These are phyloP conservation scores for Pseudorhiza aurosa DNA, from an alignment of 30 jellyfish, hydroid and myxozoan genomes.

Conservation along the genomic window DNA sequence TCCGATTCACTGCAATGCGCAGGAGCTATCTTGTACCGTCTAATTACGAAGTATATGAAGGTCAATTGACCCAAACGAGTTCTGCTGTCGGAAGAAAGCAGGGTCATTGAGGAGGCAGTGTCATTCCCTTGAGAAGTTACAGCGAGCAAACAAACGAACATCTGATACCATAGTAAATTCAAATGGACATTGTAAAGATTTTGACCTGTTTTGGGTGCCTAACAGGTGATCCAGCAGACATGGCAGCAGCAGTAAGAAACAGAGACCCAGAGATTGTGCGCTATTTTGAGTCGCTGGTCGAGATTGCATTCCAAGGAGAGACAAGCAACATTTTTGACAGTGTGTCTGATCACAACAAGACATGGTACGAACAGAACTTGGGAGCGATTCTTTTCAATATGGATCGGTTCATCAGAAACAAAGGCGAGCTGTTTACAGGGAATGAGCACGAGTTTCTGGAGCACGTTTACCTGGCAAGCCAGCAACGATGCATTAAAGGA, in stretches of 20 bases:
- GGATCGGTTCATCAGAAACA: constrained; percentile 38
- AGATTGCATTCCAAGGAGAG: constrained; percentile 48
- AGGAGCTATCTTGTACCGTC: no score
- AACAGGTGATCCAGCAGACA: constrained; percentile 46
- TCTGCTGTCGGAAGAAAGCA: no score
- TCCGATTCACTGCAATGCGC: no score
- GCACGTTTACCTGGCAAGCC: constrained; percentile 19
- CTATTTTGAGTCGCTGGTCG: constrained; percentile 23
- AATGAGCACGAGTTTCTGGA: constrained; percentile 43
- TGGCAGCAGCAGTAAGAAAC: constrained; percentile 11
- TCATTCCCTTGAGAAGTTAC: no score
- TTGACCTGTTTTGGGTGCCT: constrained; percentile 49
- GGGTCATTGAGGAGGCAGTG: no score
- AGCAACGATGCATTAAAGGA: constrained; percentile 25
- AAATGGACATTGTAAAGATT: constrained; percentile 13
- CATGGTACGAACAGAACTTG: neutral
- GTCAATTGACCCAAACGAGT: no score
- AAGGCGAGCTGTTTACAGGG: constrained; percentile 53
- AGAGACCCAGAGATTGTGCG: constrained; percentile 34
- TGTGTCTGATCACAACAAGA: constrained; percentile 47
- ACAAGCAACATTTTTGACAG: constrained; percentile 42
- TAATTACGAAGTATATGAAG: no score
- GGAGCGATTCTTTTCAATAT: constrained; percentile 24
- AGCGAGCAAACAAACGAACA: no score
- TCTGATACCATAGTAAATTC: no score